Conservation (phyloP, 2,797 vertebrate species). For the Alauda arvensis region DNA sequence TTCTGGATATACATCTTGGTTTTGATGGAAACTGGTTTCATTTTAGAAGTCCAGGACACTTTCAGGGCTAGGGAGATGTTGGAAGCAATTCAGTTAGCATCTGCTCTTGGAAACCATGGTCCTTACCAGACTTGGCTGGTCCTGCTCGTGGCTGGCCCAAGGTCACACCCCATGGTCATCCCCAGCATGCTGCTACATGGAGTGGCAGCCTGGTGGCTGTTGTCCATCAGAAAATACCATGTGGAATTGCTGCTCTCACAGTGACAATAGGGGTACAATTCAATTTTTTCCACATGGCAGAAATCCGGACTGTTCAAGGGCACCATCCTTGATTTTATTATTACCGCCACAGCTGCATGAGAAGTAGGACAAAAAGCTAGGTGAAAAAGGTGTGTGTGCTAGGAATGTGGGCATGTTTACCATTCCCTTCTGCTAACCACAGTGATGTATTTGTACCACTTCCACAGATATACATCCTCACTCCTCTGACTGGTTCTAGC, state of each 20-base stretch:
- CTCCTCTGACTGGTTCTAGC: conserved; percentile 21
- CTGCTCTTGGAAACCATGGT: background rate
- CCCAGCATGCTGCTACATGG: too few relatives aligned
- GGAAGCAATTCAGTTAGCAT: background rate
- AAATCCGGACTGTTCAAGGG: background rate
- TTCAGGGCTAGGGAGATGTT: background rate
- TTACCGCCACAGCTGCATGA: background rate
- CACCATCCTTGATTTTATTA: background rate
- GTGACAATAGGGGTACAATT: background rate
- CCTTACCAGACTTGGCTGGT: background rate
- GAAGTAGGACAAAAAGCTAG: background rate
- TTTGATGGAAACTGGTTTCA: background rate
- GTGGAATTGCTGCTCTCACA: background rate
- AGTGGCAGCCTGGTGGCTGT: background rate
- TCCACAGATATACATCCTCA: background rate
- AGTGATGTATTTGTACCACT: background rate
- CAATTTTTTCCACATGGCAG: background rate
- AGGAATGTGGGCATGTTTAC: background rate
- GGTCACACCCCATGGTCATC: background rate
- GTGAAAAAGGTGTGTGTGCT: background rate
- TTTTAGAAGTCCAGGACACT: background rate
- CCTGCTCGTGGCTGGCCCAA: background rate
- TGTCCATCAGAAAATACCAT: background rate
- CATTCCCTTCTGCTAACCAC: background rate
- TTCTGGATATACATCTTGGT: background rate